Evolutionary conservation across 1,140 invertebrate genomes (phyloP).

Genomic region (Micrasema minimum): DNA sequence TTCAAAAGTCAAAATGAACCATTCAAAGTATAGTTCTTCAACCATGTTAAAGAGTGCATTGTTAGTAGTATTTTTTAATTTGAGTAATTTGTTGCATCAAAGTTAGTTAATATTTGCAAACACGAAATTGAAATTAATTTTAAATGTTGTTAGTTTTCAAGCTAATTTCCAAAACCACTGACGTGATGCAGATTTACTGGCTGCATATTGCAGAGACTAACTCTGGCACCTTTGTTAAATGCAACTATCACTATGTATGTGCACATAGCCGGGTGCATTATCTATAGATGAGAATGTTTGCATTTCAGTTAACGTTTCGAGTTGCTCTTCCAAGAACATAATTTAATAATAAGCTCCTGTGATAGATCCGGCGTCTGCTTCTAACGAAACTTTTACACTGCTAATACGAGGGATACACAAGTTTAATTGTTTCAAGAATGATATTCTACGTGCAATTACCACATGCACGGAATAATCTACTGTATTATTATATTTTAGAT

Average conservation of each 20-base stretch:
- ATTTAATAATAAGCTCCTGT: slow-evolving; percentile 1
- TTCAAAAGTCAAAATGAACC: too few species aligned
- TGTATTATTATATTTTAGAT: too few species aligned
- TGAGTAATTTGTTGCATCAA: too few species aligned
- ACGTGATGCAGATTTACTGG: not conserved
- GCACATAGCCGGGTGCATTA: slow-evolving; percentile 8
- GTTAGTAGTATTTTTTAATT: too few species aligned
- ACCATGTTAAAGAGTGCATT: too few species aligned
- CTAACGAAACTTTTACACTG: not conserved
- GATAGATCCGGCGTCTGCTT: not conserved
- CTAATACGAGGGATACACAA: too few species aligned
- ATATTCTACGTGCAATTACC: not conserved
- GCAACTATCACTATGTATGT: not conserved
- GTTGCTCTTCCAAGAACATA: slow-evolving; percentile 3
- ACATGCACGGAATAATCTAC: not conserved
- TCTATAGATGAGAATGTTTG: slow-evolving; percentile 6
- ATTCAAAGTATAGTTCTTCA: too few species aligned
- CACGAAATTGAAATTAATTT: too few species aligned
- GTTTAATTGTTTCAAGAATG: too few species aligned
- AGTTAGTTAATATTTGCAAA: too few species aligned
- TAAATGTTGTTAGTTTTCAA: too few species aligned
- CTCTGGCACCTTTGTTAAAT: not conserved
- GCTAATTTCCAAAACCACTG: too few species aligned
- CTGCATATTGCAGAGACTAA: not conserved
- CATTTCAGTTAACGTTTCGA: slow-evolving; percentile 8